A percentile compares a stretch with the other conserved stretches of the same genome.
These are phyloP conservation scores for Heliconius cydno DNA, from an alignment of 2,888 invertebrate genomes.

Conservation along the genomic window DNA sequence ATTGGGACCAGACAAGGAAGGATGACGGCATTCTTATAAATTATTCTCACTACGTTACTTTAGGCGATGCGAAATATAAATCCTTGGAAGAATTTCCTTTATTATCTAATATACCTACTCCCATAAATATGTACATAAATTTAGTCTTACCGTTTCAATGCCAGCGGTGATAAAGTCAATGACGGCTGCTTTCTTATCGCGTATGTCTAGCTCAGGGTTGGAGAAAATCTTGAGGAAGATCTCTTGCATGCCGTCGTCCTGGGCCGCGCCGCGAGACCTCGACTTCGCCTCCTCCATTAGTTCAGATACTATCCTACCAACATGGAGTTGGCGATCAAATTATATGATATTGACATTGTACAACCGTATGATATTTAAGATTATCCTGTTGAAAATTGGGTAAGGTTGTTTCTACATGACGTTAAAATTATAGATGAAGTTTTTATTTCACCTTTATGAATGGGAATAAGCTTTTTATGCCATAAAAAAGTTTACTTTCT, in stretches of 20 bases:
- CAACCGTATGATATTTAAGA: no score
- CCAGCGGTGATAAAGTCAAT: constrained; percentile 95
- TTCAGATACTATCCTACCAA: constrained; percentile 88
- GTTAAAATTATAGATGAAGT: no score
- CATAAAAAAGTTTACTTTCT: not conserved
- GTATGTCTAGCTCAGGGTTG: constrained; percentile 87
- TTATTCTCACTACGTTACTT: not conserved
- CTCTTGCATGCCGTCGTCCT: constrained; percentile 85
- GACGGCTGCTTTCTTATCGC: constrained; percentile 92
- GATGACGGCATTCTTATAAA: not conserved
- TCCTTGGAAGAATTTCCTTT: constrained; percentile 19
- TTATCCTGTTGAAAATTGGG: no score
- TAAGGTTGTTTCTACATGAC: no score
- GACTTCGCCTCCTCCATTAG: constrained; percentile 88
- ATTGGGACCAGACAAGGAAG: not conserved
- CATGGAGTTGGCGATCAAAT: constrained; percentile 35
- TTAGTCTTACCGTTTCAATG: constrained; percentile 88
- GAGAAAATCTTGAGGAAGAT: constrained; percentile 90
- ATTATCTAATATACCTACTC: constrained; percentile 31
- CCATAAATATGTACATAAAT: constrained; percentile 3
- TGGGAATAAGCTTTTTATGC: not conserved
- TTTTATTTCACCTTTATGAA: not conserved
- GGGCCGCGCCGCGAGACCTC: constrained; percentile 81
- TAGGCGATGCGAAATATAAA: not conserved
- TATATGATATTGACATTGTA: constrained; percentile 9